Evolutionary conservation across 2,113 vertebrate species (phyloP).

Genomic region (Coptodon rendalli): DNA sequence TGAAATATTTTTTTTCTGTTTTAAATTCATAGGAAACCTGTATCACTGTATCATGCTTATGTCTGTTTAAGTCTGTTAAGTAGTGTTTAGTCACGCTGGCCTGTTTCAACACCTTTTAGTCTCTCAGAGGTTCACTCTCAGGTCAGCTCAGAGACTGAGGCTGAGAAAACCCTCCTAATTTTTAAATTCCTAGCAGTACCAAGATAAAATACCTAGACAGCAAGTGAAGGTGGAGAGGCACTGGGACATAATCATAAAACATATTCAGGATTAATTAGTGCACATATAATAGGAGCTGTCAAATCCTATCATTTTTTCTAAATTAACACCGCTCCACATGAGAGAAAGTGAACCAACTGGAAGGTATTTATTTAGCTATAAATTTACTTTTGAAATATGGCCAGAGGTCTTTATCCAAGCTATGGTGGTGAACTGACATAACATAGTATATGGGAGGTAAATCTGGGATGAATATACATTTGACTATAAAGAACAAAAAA

Average conservation of each 20-base stretch:
- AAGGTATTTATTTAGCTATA: neutral
- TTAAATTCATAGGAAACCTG: neutral
- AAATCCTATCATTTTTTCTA: neutral
- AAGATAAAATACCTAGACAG: neutral
- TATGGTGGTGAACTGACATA: neutral
- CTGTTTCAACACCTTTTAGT: neutral
- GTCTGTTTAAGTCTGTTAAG: neutral
- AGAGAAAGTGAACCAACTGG: neutral
- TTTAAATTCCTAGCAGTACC: neutral
- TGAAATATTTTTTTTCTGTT: neutral
- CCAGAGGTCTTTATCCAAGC: neutral
- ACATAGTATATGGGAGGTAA: neutral
- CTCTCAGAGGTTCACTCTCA: neutral
- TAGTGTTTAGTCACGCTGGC: neutral
- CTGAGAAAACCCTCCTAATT: neutral
- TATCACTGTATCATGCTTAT: neutral
- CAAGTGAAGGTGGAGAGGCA: neutral
- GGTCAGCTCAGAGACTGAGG: neutral
- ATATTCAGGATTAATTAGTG: neutral
- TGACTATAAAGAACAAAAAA: neutral
- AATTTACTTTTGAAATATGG: neutral
- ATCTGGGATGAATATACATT: neutral
- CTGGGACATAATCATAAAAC: neutral
- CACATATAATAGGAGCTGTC: neutral
- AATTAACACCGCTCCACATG: neutral